Base-by-base conservation (phyloP, 2,797 vertebrate genomes). In the Pseudocheirus occidentalis region DNA sequence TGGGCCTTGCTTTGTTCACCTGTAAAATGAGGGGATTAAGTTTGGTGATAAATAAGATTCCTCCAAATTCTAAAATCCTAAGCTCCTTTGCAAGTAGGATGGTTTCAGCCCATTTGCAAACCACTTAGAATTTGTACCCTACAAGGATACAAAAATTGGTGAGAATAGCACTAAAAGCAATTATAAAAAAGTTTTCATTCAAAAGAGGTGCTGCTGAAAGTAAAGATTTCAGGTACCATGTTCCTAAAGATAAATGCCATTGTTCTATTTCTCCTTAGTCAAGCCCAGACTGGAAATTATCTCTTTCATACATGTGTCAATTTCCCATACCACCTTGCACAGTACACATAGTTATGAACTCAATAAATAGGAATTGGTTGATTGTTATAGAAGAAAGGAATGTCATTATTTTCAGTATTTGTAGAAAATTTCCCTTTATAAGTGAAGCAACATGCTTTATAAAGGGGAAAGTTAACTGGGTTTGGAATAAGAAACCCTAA, bases 341-440 rank as follows among this genome's bases (percentile, higher is more conserved):
- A 90, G 10, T 56, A 91, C 5, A 90, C 27, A 24, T 66, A 13
- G 18, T 91, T 94, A 46, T 46, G 12, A 24, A 81, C 7, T 91
- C 92, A 93, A 90, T 95, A 94, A 95, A 93, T 91, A 91, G 55
- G 62, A 66, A 91, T 73, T 5, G 12, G 58, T 66, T 91, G 18
- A 90, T 4, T 90, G 0, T 27, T 94, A 55, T 92, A 50, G 94
- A 91, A 94, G 27, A 13, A 87, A 87, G 21, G 21, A 46, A 50
- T 87, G 27, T 46, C n/a, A 46, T 46, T 46, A 46, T 46, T 87
- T 46, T 87, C 9, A 46, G 73, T 21, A 87, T 27, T 40, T 73
- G 7, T 46, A 24, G 21, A 46, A 87, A 87, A 1, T 46, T 46
- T 46, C 73, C 73, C 73, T 87, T 46, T 87, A 46, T 21, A 87